Conservation (phyloP, 2,113 vertebrate species). For the Hippocampus mohnikei region DNA sequence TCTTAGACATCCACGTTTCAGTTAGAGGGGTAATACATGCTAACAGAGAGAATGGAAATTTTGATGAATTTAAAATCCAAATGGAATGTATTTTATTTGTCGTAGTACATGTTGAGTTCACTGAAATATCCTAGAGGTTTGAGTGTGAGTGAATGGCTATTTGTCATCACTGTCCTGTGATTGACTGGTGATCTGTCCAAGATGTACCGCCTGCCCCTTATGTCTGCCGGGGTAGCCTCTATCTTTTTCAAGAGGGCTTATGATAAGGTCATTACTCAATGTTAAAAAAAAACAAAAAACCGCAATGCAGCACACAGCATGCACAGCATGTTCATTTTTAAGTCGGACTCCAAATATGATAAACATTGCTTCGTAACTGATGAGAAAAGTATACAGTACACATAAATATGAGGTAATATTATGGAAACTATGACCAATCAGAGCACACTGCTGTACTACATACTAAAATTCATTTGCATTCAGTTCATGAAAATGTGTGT, state of each 20-base stretch:
- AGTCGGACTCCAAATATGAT: not conserved
- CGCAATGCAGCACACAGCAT: not conserved
- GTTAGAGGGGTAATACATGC: not conserved
- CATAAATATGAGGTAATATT: not conserved
- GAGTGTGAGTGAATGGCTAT: not conserved
- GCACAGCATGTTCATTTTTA: not conserved
- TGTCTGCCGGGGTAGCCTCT: not conserved
- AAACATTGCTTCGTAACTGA: conserved; percentile 48
- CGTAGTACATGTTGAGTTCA: not conserved
- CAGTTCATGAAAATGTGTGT: conserved; percentile 76
- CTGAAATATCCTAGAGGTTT: not conserved
- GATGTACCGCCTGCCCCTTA: not conserved
- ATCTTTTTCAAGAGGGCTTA: not conserved
- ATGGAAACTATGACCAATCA: no score
- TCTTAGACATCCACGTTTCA: not conserved
- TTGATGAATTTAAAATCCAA: not conserved
- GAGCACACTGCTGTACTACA: not conserved
- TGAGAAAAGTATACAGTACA: conserved; percentile 46
- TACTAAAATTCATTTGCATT: conserved; percentile 56
- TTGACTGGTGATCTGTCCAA: not conserved
- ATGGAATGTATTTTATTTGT: not conserved
- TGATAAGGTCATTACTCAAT: conserved; percentile 8
- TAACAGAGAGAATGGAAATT: no score
- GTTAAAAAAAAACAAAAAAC: conserved; percentile 7
- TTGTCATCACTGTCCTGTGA: not conserved